These are phyloP conservation scores for Toxotes chatareus DNA, from an alignment of 2,113 vertebrate genomes.

Conservation along the genomic window DNA sequence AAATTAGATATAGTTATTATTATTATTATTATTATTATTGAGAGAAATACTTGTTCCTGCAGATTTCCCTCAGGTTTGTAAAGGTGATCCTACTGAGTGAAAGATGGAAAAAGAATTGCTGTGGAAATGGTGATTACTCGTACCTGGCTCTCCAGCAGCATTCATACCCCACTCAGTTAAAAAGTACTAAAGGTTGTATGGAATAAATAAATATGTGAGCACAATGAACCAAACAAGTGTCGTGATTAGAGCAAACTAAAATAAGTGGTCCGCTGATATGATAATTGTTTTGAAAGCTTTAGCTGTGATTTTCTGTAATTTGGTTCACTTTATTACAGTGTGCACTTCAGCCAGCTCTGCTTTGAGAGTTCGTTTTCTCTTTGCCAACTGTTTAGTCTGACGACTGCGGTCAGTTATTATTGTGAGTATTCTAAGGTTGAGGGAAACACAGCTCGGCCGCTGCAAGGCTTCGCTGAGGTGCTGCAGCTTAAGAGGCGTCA, in stretches of 20 bases:
- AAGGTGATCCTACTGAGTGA: constrained; percentile 16
- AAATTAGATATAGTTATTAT: constrained; percentile 11
- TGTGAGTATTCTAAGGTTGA: constrained; percentile 1
- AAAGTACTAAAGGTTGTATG: not conserved
- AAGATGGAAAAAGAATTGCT: constrained; percentile 21
- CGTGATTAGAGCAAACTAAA: constrained; percentile 18
- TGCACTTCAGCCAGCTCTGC: not conserved
- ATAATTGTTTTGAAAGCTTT: constrained; percentile 12
- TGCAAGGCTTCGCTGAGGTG: constrained; percentile 21
- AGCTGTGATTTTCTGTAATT: constrained; percentile 21
- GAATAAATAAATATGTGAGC: not conserved
- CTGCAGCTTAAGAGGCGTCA: not conserved
- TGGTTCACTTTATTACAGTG: not conserved
- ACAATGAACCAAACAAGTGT: not conserved
- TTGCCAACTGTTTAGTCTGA: constrained; percentile 28
- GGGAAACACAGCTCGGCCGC: not conserved
- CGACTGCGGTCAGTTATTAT: constrained; percentile 29
- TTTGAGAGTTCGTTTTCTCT: not conserved
- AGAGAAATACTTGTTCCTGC: constrained; percentile 1
- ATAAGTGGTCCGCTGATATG: not conserved
- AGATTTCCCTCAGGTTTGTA: constrained; percentile 39
- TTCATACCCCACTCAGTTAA: constrained; percentile 14
- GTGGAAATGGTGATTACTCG: constrained; percentile 34
- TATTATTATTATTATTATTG: constrained; percentile 29
- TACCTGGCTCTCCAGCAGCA: constrained; percentile 11